phyloP scores from a whole-genome alignment of 2,113 vertebrate species.

The Daphoenositta chrysoptera region DNA sequence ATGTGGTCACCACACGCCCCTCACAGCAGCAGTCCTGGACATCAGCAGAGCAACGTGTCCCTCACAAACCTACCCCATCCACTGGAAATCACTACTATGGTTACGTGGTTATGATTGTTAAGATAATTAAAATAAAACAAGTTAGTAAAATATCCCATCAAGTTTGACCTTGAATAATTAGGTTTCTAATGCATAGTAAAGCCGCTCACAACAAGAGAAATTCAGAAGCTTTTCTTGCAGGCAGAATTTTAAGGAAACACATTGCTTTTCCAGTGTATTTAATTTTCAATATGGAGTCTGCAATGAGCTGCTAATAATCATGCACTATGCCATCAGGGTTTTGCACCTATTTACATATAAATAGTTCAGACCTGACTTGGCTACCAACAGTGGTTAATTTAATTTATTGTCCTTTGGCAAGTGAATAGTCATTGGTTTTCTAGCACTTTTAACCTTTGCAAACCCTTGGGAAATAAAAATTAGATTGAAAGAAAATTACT shows the following conservation, averaged over 20 bases:
- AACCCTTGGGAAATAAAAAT: conserved; percentile 84
- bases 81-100: background rate
- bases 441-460: conserved; percentile 78
- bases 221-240: conserved; percentile 7
- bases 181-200: background rate
- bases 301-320: conserved; percentile 67
- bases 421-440: conserved; percentile 75
- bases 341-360: conserved; percentile 78
- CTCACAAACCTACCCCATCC: background rate
- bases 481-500: conserved; percentile 83
- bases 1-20: rapidly evolving
- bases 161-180: conserved; percentile 10
- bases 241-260: background rate
- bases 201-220: background rate
- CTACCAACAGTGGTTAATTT: conserved; percentile 74
- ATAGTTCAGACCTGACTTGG: conserved; percentile 70
- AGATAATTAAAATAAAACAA: conserved; percentile 6
- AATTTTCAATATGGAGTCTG: conserved; percentile 41
- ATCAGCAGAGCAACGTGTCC: background rate
- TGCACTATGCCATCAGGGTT: conserved; percentile 40
- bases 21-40: background rate
- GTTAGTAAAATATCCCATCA: background rate
- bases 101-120: background rate
- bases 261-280: conserved; percentile 28
- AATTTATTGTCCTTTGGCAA: conserved; percentile 79